Evolutionary conservation across 2,797 vertebrate genomes (phyloP).

Genomic region (Melanotaenia maccullochi): DNA sequence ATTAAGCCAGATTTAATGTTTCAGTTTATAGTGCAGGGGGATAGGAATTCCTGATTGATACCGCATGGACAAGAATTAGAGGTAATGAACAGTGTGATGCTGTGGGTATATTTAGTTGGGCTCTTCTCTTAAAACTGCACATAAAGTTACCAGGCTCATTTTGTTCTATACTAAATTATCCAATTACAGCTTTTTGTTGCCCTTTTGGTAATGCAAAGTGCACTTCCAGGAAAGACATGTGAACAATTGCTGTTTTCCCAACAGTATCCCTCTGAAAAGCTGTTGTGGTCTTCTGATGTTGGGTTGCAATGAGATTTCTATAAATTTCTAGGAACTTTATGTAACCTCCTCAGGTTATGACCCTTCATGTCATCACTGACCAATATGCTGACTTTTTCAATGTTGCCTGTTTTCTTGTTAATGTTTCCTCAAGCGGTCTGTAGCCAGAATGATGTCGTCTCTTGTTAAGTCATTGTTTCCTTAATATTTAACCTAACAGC

Average conservation of each 20-base stretch:
- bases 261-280: background rate
- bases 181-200: background rate
- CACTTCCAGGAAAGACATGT: constrained; percentile 5
- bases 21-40: constrained; percentile 22
- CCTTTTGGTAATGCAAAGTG: background rate
- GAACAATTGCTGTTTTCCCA: constrained; percentile 42
- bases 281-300: constrained; percentile 22
- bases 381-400: constrained; percentile 36
- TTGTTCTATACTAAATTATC: background rate
- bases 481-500: constrained; percentile 39
- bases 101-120: constrained; percentile 40
- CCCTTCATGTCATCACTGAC: constrained; percentile 44
- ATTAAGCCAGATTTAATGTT: constrained; percentile 28
- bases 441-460: constrained; percentile 29
- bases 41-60: constrained; percentile 34
- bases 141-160: background rate
- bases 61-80: constrained; percentile 46
- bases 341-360: constrained; percentile 17
- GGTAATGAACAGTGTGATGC: constrained; percentile 56
- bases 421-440: constrained; percentile 47
- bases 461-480: constrained; percentile 47
- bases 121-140: background rate
- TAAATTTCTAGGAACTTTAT: constrained; percentile 7
- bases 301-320: background rate
- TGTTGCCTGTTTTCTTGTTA: constrained; percentile 32